These are phyloP conservation scores for Ciona savignyi DNA, from an alignment of 23 tunicate genomes.

Conservation along the genomic window DNA sequence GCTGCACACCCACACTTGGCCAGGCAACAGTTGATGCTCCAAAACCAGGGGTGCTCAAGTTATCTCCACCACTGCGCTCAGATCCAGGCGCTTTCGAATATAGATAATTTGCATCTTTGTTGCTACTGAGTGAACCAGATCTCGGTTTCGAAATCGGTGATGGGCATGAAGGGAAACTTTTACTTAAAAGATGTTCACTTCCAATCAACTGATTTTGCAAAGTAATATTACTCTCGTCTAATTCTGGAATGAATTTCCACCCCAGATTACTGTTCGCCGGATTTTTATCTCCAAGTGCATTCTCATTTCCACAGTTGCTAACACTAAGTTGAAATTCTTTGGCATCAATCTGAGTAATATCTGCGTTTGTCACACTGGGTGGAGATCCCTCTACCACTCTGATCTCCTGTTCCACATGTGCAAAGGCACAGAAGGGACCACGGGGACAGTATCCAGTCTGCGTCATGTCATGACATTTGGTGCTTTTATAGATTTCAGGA, in stretches of 20 bases:
- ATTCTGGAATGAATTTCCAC: neutral
- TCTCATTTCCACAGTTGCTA: neutral
- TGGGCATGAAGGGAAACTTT: slow-evolving; percentile 50
- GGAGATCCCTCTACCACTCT: slow-evolving; percentile 57
- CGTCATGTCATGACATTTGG: slow-evolving; percentile 98
- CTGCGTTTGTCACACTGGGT: neutral
- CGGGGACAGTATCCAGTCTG: slow-evolving; percentile 99
- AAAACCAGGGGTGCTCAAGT: slow-evolving; percentile 5
- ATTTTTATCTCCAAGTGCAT: neutral
- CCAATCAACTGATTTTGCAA: slow-evolving; percentile 3
- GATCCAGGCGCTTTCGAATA: slow-evolving; percentile 69
- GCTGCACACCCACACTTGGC: slow-evolving; percentile 24
- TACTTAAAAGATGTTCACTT: slow-evolving; percentile 17
- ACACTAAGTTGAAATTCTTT: neutral
- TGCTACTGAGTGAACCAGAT: slow-evolving; percentile 9
- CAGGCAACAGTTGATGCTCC: slow-evolving; percentile 36
- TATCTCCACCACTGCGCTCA: slow-evolving; percentile 30
- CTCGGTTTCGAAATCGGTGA: slow-evolving; percentile 52
- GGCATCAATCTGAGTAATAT: neutral
- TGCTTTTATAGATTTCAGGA: slow-evolving; percentile 97
- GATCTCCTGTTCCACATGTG: slow-evolving; percentile 96
- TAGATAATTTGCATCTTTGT: slow-evolving; percentile 4
- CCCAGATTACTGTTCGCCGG: neutral
- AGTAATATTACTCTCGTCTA: neutral
- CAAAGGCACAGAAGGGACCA: slow-evolving; percentile 99